Conservation (phyloP, 1,140 invertebrate genomes). For the Caerostris extrusa region DNA sequence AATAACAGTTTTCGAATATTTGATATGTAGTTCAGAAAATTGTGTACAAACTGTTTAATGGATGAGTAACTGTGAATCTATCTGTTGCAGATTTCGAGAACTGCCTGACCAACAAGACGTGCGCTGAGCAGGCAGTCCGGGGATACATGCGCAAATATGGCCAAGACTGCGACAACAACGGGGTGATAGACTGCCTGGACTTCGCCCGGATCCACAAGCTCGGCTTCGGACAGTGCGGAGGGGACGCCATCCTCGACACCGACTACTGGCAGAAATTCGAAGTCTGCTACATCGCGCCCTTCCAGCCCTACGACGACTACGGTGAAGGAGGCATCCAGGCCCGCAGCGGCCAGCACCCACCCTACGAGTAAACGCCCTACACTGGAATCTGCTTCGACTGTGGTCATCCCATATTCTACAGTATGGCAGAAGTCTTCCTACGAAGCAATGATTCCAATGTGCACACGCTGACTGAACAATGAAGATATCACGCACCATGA, state of each 20-base stretch:
- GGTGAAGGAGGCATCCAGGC: background rate
- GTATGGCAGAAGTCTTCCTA: no score
- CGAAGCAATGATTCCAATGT: no score
- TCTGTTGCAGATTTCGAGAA: conserved; percentile 85
- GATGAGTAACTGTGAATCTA: background rate
- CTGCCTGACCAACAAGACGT: conserved; percentile 88
- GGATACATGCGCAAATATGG: conserved; percentile 90
- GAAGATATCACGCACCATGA: no score
- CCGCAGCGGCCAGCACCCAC: background rate
- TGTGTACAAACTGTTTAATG: no score
- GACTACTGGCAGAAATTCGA: conserved; percentile 72
- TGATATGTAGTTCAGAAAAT: no score
- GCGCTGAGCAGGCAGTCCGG: conserved; percentile 88
- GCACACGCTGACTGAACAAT: no score
- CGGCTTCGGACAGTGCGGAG: conserved; percentile 58
- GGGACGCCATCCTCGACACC: conserved; percentile 23
- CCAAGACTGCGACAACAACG: conserved; percentile 92
- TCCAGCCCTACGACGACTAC: background rate
- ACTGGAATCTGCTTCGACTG: background rate
- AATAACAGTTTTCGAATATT: no score
- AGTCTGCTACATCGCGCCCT: conserved; percentile 47
- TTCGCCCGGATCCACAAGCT: conserved; percentile 88
- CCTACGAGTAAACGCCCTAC: background rate
- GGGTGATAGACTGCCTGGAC: conserved; percentile 89
- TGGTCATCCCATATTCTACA: no score